Evolutionary conservation across 1,140 invertebrate genomes (phyloP).

Genomic region (Drosophila serrata): DNA sequence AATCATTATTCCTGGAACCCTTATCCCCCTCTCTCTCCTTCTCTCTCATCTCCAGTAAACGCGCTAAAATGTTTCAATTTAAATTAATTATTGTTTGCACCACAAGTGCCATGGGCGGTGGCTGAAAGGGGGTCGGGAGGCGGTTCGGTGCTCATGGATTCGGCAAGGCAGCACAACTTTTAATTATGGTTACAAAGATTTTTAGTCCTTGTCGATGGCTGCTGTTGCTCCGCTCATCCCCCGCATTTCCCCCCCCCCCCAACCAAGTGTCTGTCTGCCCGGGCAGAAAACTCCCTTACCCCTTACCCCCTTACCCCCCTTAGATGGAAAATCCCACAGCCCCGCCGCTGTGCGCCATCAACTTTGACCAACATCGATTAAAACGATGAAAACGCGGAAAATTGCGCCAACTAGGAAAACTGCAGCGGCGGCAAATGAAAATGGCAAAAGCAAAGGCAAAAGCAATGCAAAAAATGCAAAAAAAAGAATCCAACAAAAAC

Average conservation of each 20-base stretch:
- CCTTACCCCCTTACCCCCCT: not conserved
- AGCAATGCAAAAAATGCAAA: slow-evolving; percentile 16
- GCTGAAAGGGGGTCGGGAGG: not conserved
- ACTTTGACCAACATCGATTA: slow-evolving; percentile 83
- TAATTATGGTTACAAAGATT: slow-evolving; percentile 84
- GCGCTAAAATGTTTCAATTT: slow-evolving; percentile 83
- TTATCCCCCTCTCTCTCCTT: too few species aligned
- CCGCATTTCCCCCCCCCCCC: not conserved
- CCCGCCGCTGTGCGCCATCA: slow-evolving; percentile 30
- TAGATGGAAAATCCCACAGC: slow-evolving; percentile 1
- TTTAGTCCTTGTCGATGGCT: slow-evolving; percentile 76
- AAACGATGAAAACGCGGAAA: slow-evolving; percentile 83
- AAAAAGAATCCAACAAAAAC: slow-evolving; percentile 12
- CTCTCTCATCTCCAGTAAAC: slow-evolving; percentile 34
- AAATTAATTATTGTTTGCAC: slow-evolving; percentile 83
- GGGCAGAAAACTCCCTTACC: slow-evolving; percentile 1
- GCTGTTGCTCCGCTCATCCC: slow-evolving; percentile 15
- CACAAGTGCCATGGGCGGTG: slow-evolving; percentile 66
- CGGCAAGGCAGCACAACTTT: slow-evolving; percentile 66
- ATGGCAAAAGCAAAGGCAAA: slow-evolving; percentile 58
- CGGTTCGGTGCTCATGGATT: not conserved
- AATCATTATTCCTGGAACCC: not conserved
- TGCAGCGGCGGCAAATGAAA: slow-evolving; percentile 79
- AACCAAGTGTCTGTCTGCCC: slow-evolving; percentile 34
- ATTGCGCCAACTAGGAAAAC: slow-evolving; percentile 82